These are phyloP conservation scores for Gymnothorax reevesii DNA, from an alignment of 2,797 vertebrate genomes.

Conservation along the genomic window DNA sequence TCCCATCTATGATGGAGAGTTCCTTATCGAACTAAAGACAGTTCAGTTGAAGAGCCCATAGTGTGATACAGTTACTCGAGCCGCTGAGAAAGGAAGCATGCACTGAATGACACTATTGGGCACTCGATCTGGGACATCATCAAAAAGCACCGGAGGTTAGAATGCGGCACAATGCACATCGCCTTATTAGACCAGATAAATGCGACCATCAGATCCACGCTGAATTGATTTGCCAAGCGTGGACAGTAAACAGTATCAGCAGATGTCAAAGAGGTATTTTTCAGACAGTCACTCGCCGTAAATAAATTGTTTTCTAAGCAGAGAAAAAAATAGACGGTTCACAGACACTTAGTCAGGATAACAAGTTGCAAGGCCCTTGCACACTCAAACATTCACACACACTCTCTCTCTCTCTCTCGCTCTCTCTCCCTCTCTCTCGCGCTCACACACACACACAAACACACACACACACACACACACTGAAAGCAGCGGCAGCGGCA, in stretches of 20 bases:
- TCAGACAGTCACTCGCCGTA: not conserved
- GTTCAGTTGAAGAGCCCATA: too few species aligned
- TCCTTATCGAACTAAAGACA: too few species aligned
- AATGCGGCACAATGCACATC: not conserved
- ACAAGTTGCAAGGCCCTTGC: not conserved
- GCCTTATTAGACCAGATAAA: not conserved
- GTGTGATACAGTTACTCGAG: too few species aligned
- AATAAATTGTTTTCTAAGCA: not conserved
- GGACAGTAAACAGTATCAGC: not conserved
- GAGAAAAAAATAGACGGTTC: not conserved
- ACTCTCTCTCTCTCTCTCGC: slow-evolving; percentile 19
- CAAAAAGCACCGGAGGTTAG: not conserved
- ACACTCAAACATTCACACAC: not conserved
- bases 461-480: not conserved
- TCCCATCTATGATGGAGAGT: too few species aligned
- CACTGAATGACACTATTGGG: not conserved
- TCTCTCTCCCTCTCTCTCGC: slow-evolving; percentile 15
- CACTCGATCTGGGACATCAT: not conserved
- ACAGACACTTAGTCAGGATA: not conserved
- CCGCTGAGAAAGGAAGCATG: not conserved
- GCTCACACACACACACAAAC: slow-evolving; percentile 3
- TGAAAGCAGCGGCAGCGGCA: not conserved
- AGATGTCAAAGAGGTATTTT: not conserved
- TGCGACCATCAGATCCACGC: not conserved
- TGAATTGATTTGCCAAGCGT: not conserved